Base-by-base conservation (phyloP, 1,140 invertebrate genomes). In the Sinonovacula constricta region DNA sequence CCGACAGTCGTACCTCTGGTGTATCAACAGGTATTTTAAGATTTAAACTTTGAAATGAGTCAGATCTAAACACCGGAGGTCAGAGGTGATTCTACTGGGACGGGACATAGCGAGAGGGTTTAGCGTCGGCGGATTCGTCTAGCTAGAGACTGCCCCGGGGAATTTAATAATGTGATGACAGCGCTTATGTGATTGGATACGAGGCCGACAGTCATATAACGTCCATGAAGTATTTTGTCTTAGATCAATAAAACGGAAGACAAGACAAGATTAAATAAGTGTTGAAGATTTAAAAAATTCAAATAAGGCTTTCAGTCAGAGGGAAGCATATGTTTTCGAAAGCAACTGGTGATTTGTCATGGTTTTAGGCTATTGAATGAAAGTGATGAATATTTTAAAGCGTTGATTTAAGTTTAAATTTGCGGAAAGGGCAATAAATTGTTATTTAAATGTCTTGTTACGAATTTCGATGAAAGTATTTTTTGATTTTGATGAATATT, bases 31-130 rank as follows among this genome's bases (percentile, higher is more conserved):
- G 45, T 76, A 65, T 54, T 76, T 65, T 57, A 36, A 66, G 72
- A 76, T 76, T 76, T 76, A 76, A 76, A 67, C 56, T 65, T 76
- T 56, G 33, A 49, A 63, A 65, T 76, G 72, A 76, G 62, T 76
- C 72, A 76, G 62, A 76, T 67, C 33, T 67, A 76, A 76, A 76
- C 72, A 76, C 39, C 26, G 34, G 28, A 39, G 72, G 72, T 76
- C 72, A 76, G 18, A 59, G 72, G 72, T 76, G 34, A 53, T 26
- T n/a, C 10, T 24, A 53, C 57, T 53, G 72, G 72, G 72, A 76
- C 60, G 72, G 72, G 15, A 66, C 72, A 76, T 51, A 15, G 59
- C 31, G 51, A 67, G 63, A 39, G 49, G 62, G 39, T 65, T 65
- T 76, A 36, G 30, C 67, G 62, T 76, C 67, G 57, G 66, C 31